Conservation (phyloP, 2,888 invertebrate genomes). For the Alviniconcha strummeri region DNA sequence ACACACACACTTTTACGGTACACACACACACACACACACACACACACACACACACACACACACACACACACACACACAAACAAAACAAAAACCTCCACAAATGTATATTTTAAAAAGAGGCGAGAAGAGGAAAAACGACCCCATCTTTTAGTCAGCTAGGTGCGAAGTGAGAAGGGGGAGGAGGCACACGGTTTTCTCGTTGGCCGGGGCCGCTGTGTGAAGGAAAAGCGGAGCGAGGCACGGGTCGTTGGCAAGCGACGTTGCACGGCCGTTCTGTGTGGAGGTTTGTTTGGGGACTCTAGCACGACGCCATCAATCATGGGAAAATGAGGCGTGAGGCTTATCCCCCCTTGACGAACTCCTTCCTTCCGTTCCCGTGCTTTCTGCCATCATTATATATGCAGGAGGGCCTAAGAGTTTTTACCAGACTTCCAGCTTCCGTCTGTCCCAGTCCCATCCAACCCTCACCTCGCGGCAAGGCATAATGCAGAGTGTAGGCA, state of each 20-base stretch:
- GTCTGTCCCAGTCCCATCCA: too few species aligned
- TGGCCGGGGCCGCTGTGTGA: neutral
- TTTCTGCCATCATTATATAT: slow-evolving; percentile 23
- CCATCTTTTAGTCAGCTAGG: neutral
- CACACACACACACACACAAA: neutral
- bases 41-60: neutral
- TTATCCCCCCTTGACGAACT: slow-evolving; percentile 35
- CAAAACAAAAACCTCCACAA: neutral
- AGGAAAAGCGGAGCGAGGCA: slow-evolving; percentile 10
- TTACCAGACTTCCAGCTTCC: too few species aligned
- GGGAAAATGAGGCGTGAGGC: slow-evolving; percentile 35
- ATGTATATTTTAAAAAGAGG: slow-evolving; percentile 7
- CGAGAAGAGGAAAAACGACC: slow-evolving; percentile 22
- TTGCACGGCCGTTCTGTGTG: slow-evolving; percentile 6
- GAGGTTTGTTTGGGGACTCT: slow-evolving; percentile 29
- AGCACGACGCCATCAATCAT: slow-evolving; percentile 28
- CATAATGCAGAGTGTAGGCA: too few species aligned
- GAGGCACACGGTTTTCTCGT: slow-evolving; percentile 5
- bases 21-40: neutral
- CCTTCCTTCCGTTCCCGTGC: slow-evolving; percentile 16
- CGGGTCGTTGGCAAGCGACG: slow-evolving; percentile 29
- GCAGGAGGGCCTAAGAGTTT: too few species aligned
- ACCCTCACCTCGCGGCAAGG: too few species aligned
- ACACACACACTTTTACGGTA: neutral
- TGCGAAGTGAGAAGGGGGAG: neutral